Percentiles rank a stretch among this genome's conserved stretches.
Conservation (phyloP, 2,113 vertebrate genomes). For the Anhinga rufa region DNA sequence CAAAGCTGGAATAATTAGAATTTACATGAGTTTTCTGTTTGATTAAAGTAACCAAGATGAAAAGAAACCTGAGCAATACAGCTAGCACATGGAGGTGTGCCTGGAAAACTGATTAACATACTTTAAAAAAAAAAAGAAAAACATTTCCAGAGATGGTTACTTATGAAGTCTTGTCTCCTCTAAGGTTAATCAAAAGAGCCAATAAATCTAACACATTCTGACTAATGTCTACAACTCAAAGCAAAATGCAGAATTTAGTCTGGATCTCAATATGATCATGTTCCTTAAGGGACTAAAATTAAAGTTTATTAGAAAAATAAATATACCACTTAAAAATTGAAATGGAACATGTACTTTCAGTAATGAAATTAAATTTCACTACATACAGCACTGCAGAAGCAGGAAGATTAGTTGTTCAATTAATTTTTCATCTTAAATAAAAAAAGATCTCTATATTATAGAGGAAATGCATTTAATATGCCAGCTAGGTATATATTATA, state of each 20-base stretch:
- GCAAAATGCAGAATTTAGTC: not conserved
- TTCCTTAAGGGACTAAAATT: not conserved
- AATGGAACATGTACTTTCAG: not conserved
- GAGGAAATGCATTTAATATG: not conserved
- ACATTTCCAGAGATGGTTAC: not conserved
- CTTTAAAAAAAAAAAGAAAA: not conserved
- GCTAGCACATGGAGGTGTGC: not conserved
- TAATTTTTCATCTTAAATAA: constrained; percentile 25
- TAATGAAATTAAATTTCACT: constrained; percentile 1
- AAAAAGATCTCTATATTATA: not conserved
- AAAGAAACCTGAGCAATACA: not conserved
- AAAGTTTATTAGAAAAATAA: constrained; percentile 29
- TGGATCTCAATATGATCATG: not conserved
- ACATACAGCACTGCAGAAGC: not conserved
- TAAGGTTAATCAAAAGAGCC: not conserved
- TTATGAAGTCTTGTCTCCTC: not conserved
- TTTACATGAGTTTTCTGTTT: not conserved
- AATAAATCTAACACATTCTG: not conserved
- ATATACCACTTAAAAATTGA: not conserved
- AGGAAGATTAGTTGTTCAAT: not conserved
- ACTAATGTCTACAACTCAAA: not conserved
- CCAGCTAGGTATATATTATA: not conserved
- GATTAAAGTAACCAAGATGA: not conserved
- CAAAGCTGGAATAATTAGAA: not conserved
- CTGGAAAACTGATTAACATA: not conserved